Base-by-base conservation (phyloP, 2,797 vertebrate genomes). In the Labroides dimidiatus region DNA sequence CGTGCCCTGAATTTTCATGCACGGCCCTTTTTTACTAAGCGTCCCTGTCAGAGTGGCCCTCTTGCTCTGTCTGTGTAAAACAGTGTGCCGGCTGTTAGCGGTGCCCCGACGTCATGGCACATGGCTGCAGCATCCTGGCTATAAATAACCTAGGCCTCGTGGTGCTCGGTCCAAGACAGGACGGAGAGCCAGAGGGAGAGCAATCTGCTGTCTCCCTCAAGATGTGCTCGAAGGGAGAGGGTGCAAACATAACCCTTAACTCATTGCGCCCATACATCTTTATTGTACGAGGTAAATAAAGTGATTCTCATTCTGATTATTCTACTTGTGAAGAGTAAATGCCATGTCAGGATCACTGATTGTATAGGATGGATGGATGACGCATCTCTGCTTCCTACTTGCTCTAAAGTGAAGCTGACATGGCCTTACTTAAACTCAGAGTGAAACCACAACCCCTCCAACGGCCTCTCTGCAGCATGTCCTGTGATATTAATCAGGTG, bases 121-220 rank as follows among this genome's bases (percentile, higher is more conserved):
- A 89, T 88, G 87, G 84, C 77, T 86, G 83, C 89, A 27, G 79
- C 78, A 68, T 68, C 65, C 62, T 23, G 45, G 66, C 87, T 93
- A 91, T 87, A 93, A 92, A 93, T 92, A 92, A 86, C 84, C 71
- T 69, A 4, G 64, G 87, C 89, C 87, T 89, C 65, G 43, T 74
- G 59, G 84, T 49, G 77, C 64, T 78, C 79, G 8, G 77, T 87
- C 88, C 86, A 87, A 89, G 84, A 82, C 82, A 55, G 75, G 74
- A 75, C 76, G 1, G 58, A 69, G 81, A 87, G 85, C 89, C 87
- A 90, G 76, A 88, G 84, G 86, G 84, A 90, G 75, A 56, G 88
- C 89, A 90, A 89, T 91, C 90, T 93, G 91, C 80, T 55, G 83
- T 91, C 89, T 91, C 87, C 88, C 82, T 84, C 79, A 72, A 81